Percentiles rank a stretch among this genome's conserved stretches.
Conservation (phyloP, 1,140 invertebrate genomes). For the Nasonia giraulti region DNA sequence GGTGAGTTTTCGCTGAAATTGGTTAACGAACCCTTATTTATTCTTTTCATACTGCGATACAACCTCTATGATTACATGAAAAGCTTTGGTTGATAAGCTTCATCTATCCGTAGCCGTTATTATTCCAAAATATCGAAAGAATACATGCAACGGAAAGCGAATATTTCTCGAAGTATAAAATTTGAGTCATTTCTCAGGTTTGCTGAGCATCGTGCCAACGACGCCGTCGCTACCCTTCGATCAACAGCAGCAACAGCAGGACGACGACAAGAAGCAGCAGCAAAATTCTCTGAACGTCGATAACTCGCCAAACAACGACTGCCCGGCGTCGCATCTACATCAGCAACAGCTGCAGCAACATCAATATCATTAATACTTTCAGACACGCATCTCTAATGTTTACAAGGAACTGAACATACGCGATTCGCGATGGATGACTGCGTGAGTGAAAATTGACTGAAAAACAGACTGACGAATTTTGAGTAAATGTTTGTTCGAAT, state of each 20-base stretch:
- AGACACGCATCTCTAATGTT: background rate
- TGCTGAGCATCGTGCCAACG: constrained; percentile 30
- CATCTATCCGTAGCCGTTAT: constrained; percentile 15
- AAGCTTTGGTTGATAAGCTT: constrained; percentile 2
- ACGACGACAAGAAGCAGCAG: constrained; percentile 22
- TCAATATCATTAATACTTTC: constrained; percentile 12
- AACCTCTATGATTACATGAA: background rate
- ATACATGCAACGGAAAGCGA: background rate
- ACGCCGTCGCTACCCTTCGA: background rate
- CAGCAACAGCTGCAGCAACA: constrained; percentile 14
- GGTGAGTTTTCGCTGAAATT: constrained; percentile 56
- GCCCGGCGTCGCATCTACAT: constrained; percentile 26
- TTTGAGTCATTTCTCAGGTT: constrained; percentile 20
- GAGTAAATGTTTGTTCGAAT: too few species aligned
- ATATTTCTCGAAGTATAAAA: background rate
- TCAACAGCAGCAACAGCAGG: background rate
- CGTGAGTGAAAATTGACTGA: too few species aligned
- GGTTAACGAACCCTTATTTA: background rate
- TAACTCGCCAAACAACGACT: constrained; percentile 44
- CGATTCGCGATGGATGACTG: too few species aligned
- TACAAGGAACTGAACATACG: too few species aligned
- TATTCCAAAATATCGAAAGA: background rate
- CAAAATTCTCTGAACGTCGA: constrained; percentile 20
- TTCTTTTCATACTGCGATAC: background rate
- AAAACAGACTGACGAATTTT: too few species aligned